Percentiles rank a stretch among this genome's conserved stretches.
Conservation (phyloP, 2,797 vertebrate genomes). For the Pipistrellus pygmaeus region DNA sequence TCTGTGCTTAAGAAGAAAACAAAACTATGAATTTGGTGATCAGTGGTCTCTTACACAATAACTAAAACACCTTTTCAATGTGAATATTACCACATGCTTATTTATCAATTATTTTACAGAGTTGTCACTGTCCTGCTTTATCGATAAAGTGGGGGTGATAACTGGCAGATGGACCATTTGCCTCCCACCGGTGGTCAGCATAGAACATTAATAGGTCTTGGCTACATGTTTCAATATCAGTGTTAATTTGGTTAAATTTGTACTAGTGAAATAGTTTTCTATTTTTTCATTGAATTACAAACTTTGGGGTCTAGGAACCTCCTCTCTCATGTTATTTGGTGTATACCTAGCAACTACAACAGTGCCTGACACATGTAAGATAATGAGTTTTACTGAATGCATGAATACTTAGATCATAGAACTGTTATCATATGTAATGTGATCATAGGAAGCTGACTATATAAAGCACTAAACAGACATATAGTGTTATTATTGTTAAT, state of each 20-base stretch:
- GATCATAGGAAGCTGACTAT: not conserved
- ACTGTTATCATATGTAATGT: not conserved
- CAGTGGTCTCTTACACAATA: not conserved
- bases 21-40: not conserved
- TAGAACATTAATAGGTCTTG: not conserved
- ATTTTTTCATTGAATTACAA: not conserved
- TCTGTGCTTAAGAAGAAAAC: not conserved
- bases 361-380: not conserved
- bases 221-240: not conserved
- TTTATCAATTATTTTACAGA: not conserved
- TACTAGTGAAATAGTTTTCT: not conserved
- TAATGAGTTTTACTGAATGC: not conserved
- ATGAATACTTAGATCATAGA: not conserved
- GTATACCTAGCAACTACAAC: not conserved
- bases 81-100: not conserved
- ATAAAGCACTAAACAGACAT: not conserved
- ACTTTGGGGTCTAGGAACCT: not conserved
- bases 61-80: not conserved
- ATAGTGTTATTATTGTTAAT: not conserved
- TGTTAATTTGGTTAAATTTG: not conserved
- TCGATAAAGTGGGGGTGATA: not conserved
- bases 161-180: not conserved
- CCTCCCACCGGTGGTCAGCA: not conserved
- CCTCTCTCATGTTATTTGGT: not conserved
- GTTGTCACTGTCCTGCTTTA: not conserved